Evolutionary conservation across 1,140 invertebrate genomes (phyloP).

Genomic region (Drosophila kanapiae): DNA sequence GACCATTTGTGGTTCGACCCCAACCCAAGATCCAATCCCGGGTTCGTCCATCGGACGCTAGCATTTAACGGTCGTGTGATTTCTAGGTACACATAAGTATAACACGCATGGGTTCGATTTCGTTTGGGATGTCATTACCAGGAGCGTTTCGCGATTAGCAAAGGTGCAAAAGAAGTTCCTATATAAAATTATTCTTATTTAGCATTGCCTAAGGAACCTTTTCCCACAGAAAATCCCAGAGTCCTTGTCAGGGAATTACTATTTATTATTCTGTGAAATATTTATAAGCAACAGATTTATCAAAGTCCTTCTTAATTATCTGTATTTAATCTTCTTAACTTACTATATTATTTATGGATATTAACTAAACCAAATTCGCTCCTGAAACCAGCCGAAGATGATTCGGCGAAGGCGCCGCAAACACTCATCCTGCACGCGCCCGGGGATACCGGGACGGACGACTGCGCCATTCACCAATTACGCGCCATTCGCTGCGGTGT

Average conservation of each 20-base stretch:
- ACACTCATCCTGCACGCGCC: conserved; percentile 28
- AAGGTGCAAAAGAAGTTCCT: neutral
- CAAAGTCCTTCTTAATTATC: neutral
- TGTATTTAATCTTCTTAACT: too few species aligned
- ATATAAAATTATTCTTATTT: neutral
- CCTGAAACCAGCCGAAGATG: conserved; percentile 26
- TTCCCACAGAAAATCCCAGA: neutral
- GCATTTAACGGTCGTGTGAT: conserved; percentile 67
- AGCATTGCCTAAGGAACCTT: too few species aligned
- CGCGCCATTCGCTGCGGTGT: conserved; percentile 70
- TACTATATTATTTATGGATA: neutral
- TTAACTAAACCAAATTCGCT: neutral
- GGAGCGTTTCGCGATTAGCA: conserved; percentile 25
- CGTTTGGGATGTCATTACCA: conserved; percentile 56
- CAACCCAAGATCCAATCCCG: conserved; percentile 13
- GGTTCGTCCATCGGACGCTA: conserved; percentile 13
- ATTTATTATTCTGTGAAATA: neutral
- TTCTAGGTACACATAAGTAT: conserved; percentile 35
- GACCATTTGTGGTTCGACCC: conserved; percentile 44
- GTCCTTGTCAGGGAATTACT: neutral
- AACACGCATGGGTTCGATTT: conserved; percentile 57
- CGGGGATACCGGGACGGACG: conserved; percentile 6
- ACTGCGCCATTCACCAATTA: conserved; percentile 75
- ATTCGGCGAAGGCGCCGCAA: conserved; percentile 25
- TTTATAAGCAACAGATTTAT: neutral